Base-by-base conservation (phyloP, 2,797 vertebrate genomes). In the Pteronotus mesoamericanus region DNA sequence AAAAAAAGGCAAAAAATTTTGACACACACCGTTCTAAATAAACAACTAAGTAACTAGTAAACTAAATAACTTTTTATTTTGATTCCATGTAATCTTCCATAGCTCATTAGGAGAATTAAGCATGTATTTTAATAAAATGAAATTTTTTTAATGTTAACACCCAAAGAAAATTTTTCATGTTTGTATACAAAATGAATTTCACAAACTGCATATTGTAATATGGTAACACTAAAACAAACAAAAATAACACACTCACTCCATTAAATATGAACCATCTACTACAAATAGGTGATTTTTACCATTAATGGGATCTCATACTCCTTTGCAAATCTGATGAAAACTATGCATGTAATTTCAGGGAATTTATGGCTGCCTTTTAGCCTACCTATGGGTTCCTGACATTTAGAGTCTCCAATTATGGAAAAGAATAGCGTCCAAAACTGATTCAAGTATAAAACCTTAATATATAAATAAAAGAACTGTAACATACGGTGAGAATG, bases 91-190 rank as follows among this genome's bases (percentile, higher is more conserved):
- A 37, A 66, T 82, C 61, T 82, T 78, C 71, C 19, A 59, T 51
- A 91, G 79, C 26, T 94, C 75, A 94, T 39, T 89, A 91, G 44
- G n/a, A 92, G 96, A 93, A 86, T 68, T 91, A 93, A 61, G 19
- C 74, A 55, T n/a, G 64, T 5, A 72, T 59, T 97, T 89, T 90
- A 92, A 89, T 46, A 74, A 94, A 74, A 68, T 61, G 29, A 74
- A 88, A 8, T 59, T 61, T 85, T 94, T 95, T 66, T 69, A 87
- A 32, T 11, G 11, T 37, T 95, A 88, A n/a, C n/a, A n/a, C n/a
- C n/a, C 57, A 64, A 6, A 79, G 22, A 86, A 92, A 84, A 19
- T 29, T 85, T 86, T 85, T 87, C n/a, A 61, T 39, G 32, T 19
- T 89, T 91, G 26, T 68, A 77, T 51, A 69, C 57, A 84, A 94